A percentile compares a stretch with the other conserved stretches of the same genome.
Conservation (phyloP, 2,888 invertebrate genomes). For the Drosophila villosipedis region DNA sequence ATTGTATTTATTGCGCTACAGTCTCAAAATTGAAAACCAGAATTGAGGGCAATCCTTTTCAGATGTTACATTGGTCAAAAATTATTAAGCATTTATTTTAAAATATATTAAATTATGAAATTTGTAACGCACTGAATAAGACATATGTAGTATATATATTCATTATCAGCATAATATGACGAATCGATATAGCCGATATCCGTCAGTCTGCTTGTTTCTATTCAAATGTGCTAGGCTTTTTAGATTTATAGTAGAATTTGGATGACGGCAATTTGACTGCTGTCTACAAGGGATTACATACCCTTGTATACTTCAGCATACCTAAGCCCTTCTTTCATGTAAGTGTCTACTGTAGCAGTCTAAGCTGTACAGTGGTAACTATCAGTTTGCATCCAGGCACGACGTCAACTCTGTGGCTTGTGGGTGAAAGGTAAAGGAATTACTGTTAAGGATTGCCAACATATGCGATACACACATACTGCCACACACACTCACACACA, state of each 20-base stretch:
- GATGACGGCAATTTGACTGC: neutral
- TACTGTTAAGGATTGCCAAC: slow-evolving; percentile 49
- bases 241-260: neutral
- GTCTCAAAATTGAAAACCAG: too few species aligned
- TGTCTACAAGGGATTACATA: neutral
- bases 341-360: neutral
- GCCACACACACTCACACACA: neutral
- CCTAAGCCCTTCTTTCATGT: neutral
- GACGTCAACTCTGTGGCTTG: slow-evolving; percentile 17
- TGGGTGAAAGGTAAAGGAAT: slow-evolving; percentile 3
- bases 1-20: too few species aligned
- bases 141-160: too few species aligned
- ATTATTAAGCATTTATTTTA: too few species aligned
- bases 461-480: slow-evolving; percentile 41
- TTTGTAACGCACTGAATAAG: too few species aligned
- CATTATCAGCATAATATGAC: too few species aligned
- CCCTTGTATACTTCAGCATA: neutral
- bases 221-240: neutral
- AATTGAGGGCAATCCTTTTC: too few species aligned
- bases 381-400: slow-evolving; percentile 4
- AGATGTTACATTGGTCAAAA: too few species aligned
- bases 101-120: too few species aligned
- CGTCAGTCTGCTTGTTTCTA: too few species aligned
- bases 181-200: too few species aligned
- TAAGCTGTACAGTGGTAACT: neutral